A percentile compares a stretch with the other conserved stretches of the same genome.
Evolutionary conservation across 2,113 vertebrate species (phyloP).

Genomic region (Mola mola): DNA sequence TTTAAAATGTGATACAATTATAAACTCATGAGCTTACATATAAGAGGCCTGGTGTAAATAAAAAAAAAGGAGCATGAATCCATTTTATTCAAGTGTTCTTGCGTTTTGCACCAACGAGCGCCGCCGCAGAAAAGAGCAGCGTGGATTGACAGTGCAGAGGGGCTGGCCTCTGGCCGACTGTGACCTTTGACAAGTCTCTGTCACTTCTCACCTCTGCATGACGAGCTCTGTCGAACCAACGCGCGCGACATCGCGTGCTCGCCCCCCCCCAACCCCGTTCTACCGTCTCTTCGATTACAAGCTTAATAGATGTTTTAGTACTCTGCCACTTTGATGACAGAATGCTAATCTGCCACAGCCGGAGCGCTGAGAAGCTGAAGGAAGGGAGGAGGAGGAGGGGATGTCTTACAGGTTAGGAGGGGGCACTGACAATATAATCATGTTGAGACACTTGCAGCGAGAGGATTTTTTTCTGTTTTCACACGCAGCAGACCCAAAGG

Average conservation of each 20-base stretch:
- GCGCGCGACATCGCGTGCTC: conserved; percentile 51
- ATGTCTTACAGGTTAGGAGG: conserved; percentile 66
- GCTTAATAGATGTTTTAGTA: conserved; percentile 76
- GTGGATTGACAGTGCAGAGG: conserved; percentile 48
- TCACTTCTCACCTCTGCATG: conserved; percentile 76
- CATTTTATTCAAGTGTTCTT: conserved; percentile 25
- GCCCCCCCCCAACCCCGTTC: conserved; percentile 18
- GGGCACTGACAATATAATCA: conserved; percentile 69
- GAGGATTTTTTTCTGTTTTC: conserved; percentile 58
- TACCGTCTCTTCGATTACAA: conserved; percentile 74
- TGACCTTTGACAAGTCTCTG: conserved; percentile 77
- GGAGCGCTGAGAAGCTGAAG: conserved; percentile 54
- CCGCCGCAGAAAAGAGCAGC: conserved; percentile 64
- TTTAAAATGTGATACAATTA: no score
- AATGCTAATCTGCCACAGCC: conserved; percentile 69
- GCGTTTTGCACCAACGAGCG: conserved; percentile 54
- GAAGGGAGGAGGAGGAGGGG: conserved; percentile 22
- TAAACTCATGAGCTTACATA: no score
- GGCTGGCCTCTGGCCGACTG: conserved; percentile 72
- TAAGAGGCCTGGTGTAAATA: no score
- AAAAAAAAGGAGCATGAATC: no score
- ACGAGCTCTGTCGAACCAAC: conserved; percentile 64
- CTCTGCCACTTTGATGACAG: conserved; percentile 74
- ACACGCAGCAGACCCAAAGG: conserved; percentile 72
- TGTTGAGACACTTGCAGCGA: conserved; percentile 50